Evolutionary conservation across 2,113 vertebrate species (phyloP).

Genomic region (Antechinus stuartii): DNA sequence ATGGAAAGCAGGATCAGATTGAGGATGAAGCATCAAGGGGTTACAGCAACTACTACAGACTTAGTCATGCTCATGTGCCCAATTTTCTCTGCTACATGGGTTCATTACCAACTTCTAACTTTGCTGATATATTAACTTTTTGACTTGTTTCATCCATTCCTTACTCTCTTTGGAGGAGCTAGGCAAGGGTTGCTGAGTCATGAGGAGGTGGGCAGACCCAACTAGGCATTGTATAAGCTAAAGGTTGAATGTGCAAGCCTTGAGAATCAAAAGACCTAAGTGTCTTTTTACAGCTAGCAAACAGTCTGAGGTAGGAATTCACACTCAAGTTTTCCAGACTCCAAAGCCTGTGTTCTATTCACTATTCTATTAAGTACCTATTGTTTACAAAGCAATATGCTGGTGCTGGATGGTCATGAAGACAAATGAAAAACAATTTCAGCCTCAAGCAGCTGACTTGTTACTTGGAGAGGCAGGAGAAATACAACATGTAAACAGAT

Average conservation of each 20-base stretch:
- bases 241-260: neutral
- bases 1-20: neutral
- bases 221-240: neutral
- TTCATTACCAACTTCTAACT: neutral
- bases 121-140: neutral
- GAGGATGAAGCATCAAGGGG: neutral
- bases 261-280: neutral
- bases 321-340: neutral
- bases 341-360: neutral
- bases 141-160: neutral
- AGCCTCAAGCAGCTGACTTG: neutral
- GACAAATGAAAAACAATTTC: neutral
- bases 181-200: neutral
- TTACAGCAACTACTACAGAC: accelerated
- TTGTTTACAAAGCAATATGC: neutral
- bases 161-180: neutral
- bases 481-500: neutral
- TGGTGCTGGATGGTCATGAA: neutral
- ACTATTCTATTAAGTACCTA: neutral
- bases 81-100: neutral
- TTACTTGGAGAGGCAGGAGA: neutral
- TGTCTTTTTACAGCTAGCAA: neutral
- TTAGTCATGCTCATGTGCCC: neutral
- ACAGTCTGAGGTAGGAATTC: neutral
- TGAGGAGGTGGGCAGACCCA: neutral